phyloP scores from a whole-genome alignment of 2,113 vertebrate genomes.

The Maccullochella peelii region DNA sequence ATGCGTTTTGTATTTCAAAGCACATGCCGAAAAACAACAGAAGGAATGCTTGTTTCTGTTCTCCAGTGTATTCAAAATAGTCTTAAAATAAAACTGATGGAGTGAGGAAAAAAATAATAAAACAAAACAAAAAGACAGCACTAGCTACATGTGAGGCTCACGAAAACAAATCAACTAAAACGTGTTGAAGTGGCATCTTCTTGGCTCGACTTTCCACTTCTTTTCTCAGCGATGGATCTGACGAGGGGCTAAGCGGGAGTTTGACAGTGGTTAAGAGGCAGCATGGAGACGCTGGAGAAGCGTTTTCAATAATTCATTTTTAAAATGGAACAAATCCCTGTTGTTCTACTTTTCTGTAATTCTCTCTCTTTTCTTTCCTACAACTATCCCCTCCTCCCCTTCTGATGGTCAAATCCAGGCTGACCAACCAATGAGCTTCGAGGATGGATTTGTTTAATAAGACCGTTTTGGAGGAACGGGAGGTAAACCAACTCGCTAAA shows the following conservation, averaged over 20 bases:
- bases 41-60: constrained; percentile 31
- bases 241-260: constrained; percentile 23
- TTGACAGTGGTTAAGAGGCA: constrained; percentile 11
- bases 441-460: background rate
- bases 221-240: constrained; percentile 4
- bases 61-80: constrained; percentile 69
- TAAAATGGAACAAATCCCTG: background rate
- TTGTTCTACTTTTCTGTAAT: constrained; percentile 7
- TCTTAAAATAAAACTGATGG: constrained; percentile 1
- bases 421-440: constrained; percentile 18
- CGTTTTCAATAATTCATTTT: background rate
- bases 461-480: constrained; percentile 10
- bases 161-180: constrained; percentile 50
- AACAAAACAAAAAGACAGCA: constrained; percentile 14
- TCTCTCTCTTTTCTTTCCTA: constrained; percentile 18
- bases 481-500: constrained; percentile 19
- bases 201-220: constrained; percentile 53
- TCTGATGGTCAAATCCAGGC: background rate
- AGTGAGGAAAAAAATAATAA: constrained; percentile 37
- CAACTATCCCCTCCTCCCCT: background rate
- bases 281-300: constrained; percentile 20
- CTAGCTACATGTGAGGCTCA: constrained; percentile 67
- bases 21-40: constrained; percentile 41
- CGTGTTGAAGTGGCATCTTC: constrained; percentile 56
- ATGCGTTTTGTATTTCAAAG: constrained; percentile 53